Evolutionary conservation across 64 coral and sea anemone species (phyloP).

Genomic region (Pocillopora damicornis): DNA sequence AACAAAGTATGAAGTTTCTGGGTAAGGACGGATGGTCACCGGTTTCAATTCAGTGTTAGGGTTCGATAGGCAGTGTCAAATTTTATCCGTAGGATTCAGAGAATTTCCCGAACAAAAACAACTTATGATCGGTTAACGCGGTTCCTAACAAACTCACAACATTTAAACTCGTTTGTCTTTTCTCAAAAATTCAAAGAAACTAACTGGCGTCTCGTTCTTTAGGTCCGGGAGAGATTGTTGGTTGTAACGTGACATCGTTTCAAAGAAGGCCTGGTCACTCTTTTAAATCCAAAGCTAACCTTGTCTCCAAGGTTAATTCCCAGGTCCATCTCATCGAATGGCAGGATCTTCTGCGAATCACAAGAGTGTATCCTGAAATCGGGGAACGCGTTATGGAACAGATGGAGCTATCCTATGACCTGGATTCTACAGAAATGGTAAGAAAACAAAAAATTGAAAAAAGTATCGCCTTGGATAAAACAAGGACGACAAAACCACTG

Average conservation of each 20-base stretch:
- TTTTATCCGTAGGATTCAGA: too few relatives aligned
- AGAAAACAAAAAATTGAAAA: background rate
- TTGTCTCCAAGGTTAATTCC: conserved; percentile 19
- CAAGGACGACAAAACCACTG: too few relatives aligned
- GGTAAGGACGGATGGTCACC: conserved; percentile 34
- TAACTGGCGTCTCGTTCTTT: background rate
- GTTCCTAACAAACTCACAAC: too few relatives aligned
- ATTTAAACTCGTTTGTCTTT: too few relatives aligned
- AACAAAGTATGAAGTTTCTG: conserved; percentile 45
- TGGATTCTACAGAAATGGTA: background rate
- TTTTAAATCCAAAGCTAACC: conserved; percentile 27
- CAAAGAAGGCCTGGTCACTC: background rate
- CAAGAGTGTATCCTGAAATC: conserved; percentile 42
- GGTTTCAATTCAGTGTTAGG: background rate
- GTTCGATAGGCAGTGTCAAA: too few relatives aligned
- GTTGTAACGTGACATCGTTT: background rate
- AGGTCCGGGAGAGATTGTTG: conserved; percentile 52
- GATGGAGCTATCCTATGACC: background rate
- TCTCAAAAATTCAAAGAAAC: background rate
- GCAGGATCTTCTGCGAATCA: conserved; percentile 24
- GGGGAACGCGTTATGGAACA: conserved; percentile 11
- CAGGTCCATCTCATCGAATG: conserved; percentile 41
- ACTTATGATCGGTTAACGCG: too few relatives aligned
- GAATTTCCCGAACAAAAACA: too few relatives aligned
- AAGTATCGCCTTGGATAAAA: too few relatives aligned